These are phyloP conservation scores for Synergus japonicus DNA, from an alignment of 2,888 invertebrate species.

Conservation along the genomic window DNA sequence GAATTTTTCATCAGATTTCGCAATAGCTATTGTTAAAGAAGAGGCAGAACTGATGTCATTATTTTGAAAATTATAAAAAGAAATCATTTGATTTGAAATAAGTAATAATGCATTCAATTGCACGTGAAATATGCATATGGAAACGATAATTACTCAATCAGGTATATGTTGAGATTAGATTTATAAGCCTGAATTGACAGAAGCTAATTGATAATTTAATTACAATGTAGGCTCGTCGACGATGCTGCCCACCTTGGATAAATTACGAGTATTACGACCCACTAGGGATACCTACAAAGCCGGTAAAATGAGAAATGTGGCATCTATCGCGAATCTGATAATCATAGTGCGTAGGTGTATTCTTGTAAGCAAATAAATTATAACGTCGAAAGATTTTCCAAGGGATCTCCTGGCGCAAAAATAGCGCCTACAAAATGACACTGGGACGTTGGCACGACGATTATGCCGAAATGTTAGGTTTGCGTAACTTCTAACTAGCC, in stretches of 20 bases:
- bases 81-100: background rate
- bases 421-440: constrained; percentile 36
- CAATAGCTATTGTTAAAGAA: too few relatives aligned
- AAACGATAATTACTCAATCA: constrained; percentile 18
- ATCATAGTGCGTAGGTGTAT: constrained; percentile 13
- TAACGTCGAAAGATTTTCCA: constrained; percentile 22
- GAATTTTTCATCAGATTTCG: too few relatives aligned
- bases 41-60: too few relatives aligned
- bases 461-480: constrained; percentile 15
- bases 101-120: background rate
- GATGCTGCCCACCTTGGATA: constrained; percentile 13
- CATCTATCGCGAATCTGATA: constrained; percentile 16
- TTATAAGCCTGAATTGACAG: constrained; percentile 12
- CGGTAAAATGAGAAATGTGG: background rate
- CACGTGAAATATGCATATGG: background rate
- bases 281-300: background rate
- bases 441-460: constrained; percentile 35
- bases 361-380: constrained; percentile 10
- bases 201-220: constrained; percentile 36
- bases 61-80: too few relatives aligned
- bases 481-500: constrained; percentile 26
- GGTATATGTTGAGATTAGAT: background rate
- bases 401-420: constrained; percentile 39
- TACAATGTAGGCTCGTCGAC: constrained; percentile 7
- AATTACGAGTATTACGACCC: background rate